Base-by-base conservation (phyloP, 2,888 invertebrate species). In the Zygaena filipendulae region DNA sequence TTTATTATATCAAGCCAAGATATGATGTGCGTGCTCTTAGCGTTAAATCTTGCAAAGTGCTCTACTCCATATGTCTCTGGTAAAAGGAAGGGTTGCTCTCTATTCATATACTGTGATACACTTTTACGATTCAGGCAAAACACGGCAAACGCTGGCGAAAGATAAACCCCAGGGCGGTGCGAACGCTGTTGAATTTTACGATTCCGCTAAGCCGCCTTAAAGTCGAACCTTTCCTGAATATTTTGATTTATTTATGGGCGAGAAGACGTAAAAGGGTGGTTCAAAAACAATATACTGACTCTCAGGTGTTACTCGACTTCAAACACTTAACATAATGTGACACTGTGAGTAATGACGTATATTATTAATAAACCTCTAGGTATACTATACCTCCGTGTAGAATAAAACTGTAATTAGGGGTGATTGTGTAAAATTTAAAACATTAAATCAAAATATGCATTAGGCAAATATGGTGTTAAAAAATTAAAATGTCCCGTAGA, bases 211-310 rank as follows among this genome's bases (percentile, higher is more conserved):
- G 77, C 77, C 74, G 71, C 70, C 75, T 72, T 69, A 68, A 74
- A 79, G 69, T 72, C 72, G 69, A 59, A 72, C 74, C 74, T 71
- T 75, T 72, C 68, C 74, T 74, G 75, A 74, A 79, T 77, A 77
- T 77, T 79, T 77, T 79, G 77, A 79, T 79, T 79, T 79, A 79
- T 79, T 79, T 79, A 79, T 72, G 67, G 72, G 68, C 63, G 66
- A 62, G 58, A 71, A 69, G 57, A 69, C 67, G 69, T 72, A 69
- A 74, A 75, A 69, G 74, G 74, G 68, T 72, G 67, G 66, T 62
- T 64, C 58, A 62, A 70, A 71, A 71, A 74, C 72, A 71, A 74
- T 72, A 72, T 70, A 67, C 64, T 56, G 57, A 50, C 54, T 59
- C 59, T 64, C 61, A 64, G 52, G 54, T 50, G 34, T 29, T 53